Conservation (phyloP, 2,888 invertebrate genomes). For the Sicus ferrugineus region DNA sequence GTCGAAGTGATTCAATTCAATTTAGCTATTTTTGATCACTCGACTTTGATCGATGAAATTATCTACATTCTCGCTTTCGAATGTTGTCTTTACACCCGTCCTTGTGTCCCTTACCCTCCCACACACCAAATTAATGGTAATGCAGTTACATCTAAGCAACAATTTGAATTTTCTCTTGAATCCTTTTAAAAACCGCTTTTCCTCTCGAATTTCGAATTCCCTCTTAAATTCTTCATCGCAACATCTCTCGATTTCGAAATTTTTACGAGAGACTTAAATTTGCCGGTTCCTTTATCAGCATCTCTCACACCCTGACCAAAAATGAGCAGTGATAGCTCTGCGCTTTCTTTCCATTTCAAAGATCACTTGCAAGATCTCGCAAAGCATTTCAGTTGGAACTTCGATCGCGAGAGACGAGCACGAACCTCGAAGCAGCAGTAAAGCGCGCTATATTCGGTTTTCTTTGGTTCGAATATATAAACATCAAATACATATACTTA, state of each 20-base stretch:
- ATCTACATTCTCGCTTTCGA: too few species aligned
- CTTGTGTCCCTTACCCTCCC: too few species aligned
- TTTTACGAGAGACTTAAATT: neutral
- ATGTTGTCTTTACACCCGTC: too few species aligned
- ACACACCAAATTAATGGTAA: too few species aligned
- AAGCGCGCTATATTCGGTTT: slow-evolving; percentile 8
- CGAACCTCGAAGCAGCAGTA: slow-evolving; percentile 6
- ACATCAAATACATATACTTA: neutral
- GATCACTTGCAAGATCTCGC: slow-evolving; percentile 24
- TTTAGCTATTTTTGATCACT: too few species aligned
- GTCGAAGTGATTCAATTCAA: too few species aligned
- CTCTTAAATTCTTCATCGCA: neutral
- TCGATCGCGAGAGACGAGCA: slow-evolving; percentile 49
- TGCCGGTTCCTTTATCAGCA: slow-evolving; percentile 14
- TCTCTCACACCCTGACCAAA: neutral
- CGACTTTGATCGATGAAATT: too few species aligned
- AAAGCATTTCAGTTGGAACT: slow-evolving; percentile 51
- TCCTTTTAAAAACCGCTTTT: neutral
- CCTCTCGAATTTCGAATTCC: too few species aligned
- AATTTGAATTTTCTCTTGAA: too few species aligned
- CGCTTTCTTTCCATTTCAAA: slow-evolving; percentile 15
- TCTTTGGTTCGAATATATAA: neutral
- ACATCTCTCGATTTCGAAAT: neutral
- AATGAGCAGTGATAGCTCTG: neutral
- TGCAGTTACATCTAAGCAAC: too few species aligned